These are phyloP conservation scores for Lydus trimaculatus DNA, from an alignment of 2,888 invertebrate genomes.

Conservation along the genomic window DNA sequence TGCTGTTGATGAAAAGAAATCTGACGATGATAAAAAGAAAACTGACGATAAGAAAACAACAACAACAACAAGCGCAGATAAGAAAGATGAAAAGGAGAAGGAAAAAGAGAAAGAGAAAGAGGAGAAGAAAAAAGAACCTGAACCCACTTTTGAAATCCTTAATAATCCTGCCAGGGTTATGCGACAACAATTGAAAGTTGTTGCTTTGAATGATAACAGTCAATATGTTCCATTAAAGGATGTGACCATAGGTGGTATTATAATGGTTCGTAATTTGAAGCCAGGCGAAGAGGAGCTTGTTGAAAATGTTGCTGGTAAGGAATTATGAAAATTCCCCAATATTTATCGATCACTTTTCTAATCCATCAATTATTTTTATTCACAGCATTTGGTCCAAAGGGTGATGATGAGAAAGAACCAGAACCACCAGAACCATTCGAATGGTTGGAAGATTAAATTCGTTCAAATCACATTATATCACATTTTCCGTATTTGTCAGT, in stretches of 20 bases:
- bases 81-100: constrained; percentile 64
- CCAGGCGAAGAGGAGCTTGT: constrained; percentile 85
- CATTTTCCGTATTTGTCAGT: background rate
- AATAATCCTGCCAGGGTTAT: constrained; percentile 95
- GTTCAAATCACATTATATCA: background rate
- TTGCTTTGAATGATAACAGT: constrained; percentile 81
- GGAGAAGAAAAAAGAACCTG: constrained; percentile 82
- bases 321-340: constrained; percentile 24
- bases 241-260: constrained; percentile 92
- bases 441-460: constrained; percentile 82
- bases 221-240: constrained; percentile 90
- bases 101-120: constrained; percentile 82
- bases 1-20: constrained; percentile 36
- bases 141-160: constrained; percentile 89
- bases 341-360: constrained; percentile 19
- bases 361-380: constrained; percentile 34
- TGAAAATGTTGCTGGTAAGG: constrained; percentile 81
- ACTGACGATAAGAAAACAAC: constrained; percentile 55
- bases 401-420: constrained; percentile 95
- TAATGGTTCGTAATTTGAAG: constrained; percentile 89
- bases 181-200: constrained; percentile 84
- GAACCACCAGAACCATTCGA: constrained; percentile 98
- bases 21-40: constrained; percentile 51
- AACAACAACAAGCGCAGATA: constrained; percentile 51
- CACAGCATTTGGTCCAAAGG: constrained; percentile 83